Base-by-base conservation (phyloP, 1,140 invertebrate genomes). In the Aphelenchoides besseyi region DNA sequence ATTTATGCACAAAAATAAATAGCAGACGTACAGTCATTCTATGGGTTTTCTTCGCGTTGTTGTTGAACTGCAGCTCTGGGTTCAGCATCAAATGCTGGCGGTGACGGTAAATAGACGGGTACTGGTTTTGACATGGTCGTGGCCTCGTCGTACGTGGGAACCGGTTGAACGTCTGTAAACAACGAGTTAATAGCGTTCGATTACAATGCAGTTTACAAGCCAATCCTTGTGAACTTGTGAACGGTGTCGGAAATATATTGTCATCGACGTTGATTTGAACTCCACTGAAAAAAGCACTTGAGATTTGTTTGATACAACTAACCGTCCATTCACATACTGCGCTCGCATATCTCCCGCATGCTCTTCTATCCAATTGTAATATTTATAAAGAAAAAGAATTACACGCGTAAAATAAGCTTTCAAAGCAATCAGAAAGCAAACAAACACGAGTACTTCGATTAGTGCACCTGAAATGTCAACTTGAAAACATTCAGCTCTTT, bases 251-350 rank as follows among this genome's bases (percentile, higher is more conserved):
- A 33, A 59, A 59, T 8, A 59, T 59, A 28, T 59, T 33, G 5
- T 59, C 55, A 23, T 59, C 55, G 26, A 59, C 55, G 55, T 59
- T 59, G 5, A 59, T 59, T 59, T 59, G 55, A 5, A 59, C 55
- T 28, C 55, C 55, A 8, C 55, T 59, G 55, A 59, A 59, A 59
- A 8, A 59, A 59, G 18, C 18, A 8, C 5, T 5, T 33, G 5
- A 8, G 5, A 59, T 59, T 5, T 16, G 5, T 8, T 33, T 28
- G 5, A 59, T 8, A 33, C 55, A 33, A 59, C 18, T 59, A 8
- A 59, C 55, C 55, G 55, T 8, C 18, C 18, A 33, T 59, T 28
- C 5, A 29, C 26, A 23, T 59, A 59, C 5, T 18, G 5, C 23
- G 55, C 55, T 5, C 55, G 5, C 55, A 59, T 8, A 59, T 59